phyloP scores from a whole-genome alignment of 2,113 vertebrate genomes.

The Chamaetylas fuelleborni region DNA sequence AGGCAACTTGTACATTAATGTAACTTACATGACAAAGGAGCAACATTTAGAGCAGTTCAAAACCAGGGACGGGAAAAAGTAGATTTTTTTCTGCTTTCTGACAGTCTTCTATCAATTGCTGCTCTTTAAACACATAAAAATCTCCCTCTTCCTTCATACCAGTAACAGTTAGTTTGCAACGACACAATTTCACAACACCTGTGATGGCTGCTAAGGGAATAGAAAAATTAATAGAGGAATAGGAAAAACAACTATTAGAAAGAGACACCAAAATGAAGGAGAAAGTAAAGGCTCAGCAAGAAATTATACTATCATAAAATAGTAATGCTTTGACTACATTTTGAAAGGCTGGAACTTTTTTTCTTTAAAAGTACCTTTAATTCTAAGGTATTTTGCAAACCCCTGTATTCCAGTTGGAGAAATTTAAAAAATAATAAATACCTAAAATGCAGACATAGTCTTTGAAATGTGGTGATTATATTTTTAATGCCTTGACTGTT shows the following conservation, averaged over 20 bases:
- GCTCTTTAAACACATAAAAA: not conserved
- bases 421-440: not conserved
- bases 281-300: not conserved
- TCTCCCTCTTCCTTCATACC: not conserved
- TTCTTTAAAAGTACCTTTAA: not conserved
- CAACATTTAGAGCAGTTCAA: not conserved
- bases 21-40: not conserved
- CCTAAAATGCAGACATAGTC: not conserved
- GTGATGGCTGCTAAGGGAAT: not conserved
- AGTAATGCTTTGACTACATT: not conserved
- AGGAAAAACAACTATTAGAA: not conserved
- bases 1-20: not conserved
- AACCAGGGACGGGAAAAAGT: not conserved
- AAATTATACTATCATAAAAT: not conserved
- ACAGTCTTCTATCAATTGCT: not conserved
- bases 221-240: not conserved
- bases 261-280: not conserved
- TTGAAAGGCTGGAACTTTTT: not conserved
- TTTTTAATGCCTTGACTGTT: not conserved
- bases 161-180: not conserved
- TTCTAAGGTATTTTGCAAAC: not conserved
- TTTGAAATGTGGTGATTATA: not conserved
- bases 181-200: not conserved
- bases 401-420: not conserved
- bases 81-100: not conserved